Percentiles rank a stretch among this genome's conserved stretches.
phyloP scores from a whole-genome alignment of 2,888 invertebrate genomes.

The Ischnura elegans region DNA sequence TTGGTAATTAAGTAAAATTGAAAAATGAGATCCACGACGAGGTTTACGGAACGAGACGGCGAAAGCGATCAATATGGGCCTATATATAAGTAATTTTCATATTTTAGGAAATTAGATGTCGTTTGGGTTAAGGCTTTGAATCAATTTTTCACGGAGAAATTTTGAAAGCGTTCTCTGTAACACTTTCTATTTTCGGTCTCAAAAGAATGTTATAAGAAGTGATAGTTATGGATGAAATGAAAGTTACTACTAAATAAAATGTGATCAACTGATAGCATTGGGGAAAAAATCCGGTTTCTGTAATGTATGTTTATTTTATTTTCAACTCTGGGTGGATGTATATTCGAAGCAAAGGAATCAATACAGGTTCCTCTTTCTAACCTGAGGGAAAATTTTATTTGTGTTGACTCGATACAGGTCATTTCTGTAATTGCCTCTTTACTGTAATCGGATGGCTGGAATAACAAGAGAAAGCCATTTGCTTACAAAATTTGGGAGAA shows the following conservation, averaged over 20 bases:
- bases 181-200: neutral
- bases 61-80: no score
- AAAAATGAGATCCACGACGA: no score
- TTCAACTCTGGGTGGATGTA: neutral
- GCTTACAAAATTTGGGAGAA: constrained; percentile 16
- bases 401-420: neutral
- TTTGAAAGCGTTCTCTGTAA: neutral
- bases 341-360: neutral
- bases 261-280: neutral
- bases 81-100: no score
- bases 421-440: neutral
- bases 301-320: neutral
- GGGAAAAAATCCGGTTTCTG: neutral
- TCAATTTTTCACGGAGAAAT: neutral
- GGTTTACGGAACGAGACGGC: no score
- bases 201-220: neutral
- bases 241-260: constrained; percentile 8
- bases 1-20: no score
- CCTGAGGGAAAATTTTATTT: neutral
- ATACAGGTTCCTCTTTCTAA: neutral
- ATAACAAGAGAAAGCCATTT: constrained; percentile 11
- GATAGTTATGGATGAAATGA: neutral
- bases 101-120: no score
- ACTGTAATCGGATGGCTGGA: neutral
- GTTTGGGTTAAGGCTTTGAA: no score